A percentile compares a stretch with the other conserved stretches of the same genome.
Evolutionary conservation across 2,888 invertebrate genomes (phyloP).

Genomic region (Melinaea marsaeus): DNA sequence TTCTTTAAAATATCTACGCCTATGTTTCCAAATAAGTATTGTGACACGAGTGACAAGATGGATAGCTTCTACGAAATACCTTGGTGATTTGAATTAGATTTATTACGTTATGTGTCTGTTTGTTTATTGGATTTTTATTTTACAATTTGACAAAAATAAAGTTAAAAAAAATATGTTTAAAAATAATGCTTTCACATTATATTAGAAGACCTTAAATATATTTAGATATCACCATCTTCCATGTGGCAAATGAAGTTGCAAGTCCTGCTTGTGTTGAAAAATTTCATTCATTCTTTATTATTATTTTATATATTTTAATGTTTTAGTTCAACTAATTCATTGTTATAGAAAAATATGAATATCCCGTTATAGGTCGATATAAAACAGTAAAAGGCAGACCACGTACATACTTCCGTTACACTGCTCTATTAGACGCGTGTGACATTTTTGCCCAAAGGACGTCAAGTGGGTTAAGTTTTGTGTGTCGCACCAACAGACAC

Average conservation of each 20-base stretch:
- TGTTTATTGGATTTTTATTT: not conserved
- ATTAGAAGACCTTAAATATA: no score
- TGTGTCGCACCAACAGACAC: slow-evolving; percentile 44
- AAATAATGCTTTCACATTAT: no score
- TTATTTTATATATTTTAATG: no score
- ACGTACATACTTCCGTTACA: slow-evolving; percentile 69
- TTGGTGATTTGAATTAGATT: not conserved
- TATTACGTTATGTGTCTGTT: not conserved
- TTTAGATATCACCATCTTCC: no score
- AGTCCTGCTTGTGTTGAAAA: no score
- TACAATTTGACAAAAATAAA: not conserved
- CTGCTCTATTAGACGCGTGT: slow-evolving; percentile 63
- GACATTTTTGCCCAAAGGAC: slow-evolving; percentile 73
- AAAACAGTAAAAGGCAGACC: slow-evolving; percentile 41
- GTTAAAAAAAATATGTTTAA: not conserved
- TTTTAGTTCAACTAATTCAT: not conserved
- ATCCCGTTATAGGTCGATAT: not conserved
- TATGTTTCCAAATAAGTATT: not conserved
- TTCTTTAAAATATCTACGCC: not conserved
- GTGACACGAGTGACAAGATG: not conserved
- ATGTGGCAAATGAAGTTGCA: no score
- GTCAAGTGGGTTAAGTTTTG: slow-evolving; percentile 45
- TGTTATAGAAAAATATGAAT: not conserved
- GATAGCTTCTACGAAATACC: not conserved
- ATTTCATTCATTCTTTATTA: no score